A percentile compares a stretch with the other conserved stretches of the same genome.
Conservation (phyloP, 1,140 invertebrate species). For the Adelges cooleyi region DNA sequence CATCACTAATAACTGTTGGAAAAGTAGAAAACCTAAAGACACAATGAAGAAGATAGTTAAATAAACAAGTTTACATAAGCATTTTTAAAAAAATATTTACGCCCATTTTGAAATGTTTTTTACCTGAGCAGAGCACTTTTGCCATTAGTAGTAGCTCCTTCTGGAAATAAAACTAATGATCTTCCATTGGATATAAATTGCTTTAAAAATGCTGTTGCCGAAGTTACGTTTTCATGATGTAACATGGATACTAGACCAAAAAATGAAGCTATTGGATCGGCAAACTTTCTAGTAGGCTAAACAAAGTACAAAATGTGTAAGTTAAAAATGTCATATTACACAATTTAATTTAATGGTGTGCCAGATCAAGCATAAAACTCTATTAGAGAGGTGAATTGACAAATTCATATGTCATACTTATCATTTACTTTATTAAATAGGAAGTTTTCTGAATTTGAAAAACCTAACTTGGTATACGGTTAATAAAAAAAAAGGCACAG, state of each 20-base stretch:
- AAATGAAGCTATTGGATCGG: neutral
- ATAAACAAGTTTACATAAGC: too few species aligned
- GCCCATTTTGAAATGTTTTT: too few species aligned
- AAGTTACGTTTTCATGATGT: neutral
- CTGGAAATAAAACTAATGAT: conserved; percentile 42
- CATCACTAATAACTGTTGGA: conserved; percentile 32
- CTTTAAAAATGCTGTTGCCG: neutral
- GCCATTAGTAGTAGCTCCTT: conserved; percentile 43
- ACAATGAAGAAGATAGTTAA: neutral
- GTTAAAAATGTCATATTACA: too few species aligned
- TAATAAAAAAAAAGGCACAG: too few species aligned
- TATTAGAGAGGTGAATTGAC: too few species aligned
- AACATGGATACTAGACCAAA: neutral
- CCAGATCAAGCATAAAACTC: too few species aligned
- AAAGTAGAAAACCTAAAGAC: conserved; percentile 32
- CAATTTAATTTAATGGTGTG: too few species aligned
- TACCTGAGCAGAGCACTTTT: conserved; percentile 41
- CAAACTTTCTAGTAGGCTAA: conserved; percentile 1
- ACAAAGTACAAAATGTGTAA: too few species aligned
- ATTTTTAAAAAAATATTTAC: too few species aligned
- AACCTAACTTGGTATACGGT: too few species aligned
- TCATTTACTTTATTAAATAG: neutral
- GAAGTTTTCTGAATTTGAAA: too few species aligned
- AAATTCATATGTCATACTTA: neutral
- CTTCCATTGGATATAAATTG: conserved; percentile 1